phyloP scores from a whole-genome alignment of 2,888 invertebrate species.

The Cephus pulcher region DNA sequence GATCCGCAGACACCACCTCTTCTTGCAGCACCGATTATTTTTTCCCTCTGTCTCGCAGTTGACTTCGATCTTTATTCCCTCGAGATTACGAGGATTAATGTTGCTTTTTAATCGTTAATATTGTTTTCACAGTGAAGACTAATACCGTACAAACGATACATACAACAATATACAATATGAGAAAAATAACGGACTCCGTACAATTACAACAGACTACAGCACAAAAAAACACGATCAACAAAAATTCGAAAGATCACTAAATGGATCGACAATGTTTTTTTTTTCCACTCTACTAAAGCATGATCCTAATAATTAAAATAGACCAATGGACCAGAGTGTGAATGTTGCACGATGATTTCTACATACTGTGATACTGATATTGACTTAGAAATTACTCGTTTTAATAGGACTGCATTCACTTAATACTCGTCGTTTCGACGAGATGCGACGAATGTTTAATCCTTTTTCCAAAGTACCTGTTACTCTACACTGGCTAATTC shows the following conservation, averaged over 20 bases:
- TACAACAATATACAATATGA: slow-evolving; percentile 27
- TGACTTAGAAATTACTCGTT: not conserved
- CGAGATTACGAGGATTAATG: slow-evolving; percentile 11
- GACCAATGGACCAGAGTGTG: slow-evolving; percentile 10
- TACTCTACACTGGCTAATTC: not conserved
- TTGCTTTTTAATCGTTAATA: slow-evolving; percentile 27
- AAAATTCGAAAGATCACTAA: not conserved
- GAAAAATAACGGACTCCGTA: not conserved
- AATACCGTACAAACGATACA: slow-evolving; percentile 53
- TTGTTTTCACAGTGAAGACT: slow-evolving; percentile 43
- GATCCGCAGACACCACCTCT: slow-evolving; percentile 7
- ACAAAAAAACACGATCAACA: slow-evolving; percentile 26
- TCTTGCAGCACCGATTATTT: slow-evolving; percentile 15
- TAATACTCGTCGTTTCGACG: slow-evolving; percentile 6
- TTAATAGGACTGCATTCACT: slow-evolving; percentile 24
- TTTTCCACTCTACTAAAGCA: slow-evolving; percentile 15
- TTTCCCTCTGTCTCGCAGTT: not conserved
- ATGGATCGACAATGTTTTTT: not conserved
- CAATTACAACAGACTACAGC: slow-evolving; percentile 29
- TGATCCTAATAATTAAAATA: slow-evolving; percentile 13
- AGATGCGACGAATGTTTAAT: not conserved
- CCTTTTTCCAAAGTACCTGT: not conserved
- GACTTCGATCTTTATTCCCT: not conserved
- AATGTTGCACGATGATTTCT: slow-evolving; percentile 3
- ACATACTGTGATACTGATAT: not conserved